phyloP scores from a whole-genome alignment of 2,113 vertebrate genomes.

The Crypturellus undulatus region DNA sequence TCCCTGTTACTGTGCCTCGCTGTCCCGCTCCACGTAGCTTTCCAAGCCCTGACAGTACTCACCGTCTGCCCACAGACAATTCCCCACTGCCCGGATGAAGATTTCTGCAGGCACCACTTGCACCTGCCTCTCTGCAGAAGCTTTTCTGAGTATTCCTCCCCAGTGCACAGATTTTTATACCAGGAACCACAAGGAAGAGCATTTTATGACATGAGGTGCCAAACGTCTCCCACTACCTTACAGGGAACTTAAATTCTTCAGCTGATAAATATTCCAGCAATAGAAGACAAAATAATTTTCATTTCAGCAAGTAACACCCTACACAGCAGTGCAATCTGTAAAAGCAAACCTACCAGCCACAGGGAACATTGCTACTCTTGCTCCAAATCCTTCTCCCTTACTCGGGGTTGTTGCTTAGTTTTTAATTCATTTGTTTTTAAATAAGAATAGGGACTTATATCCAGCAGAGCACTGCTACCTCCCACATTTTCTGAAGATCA shows the following conservation, averaged over 20 bases:
- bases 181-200: neutral
- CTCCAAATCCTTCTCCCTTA: neutral
- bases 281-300: neutral
- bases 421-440: neutral
- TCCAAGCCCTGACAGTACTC: neutral
- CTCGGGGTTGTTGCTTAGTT: neutral
- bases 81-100: constrained; percentile 17
- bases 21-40: neutral
- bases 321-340: neutral
- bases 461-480: neutral
- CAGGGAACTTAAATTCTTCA: neutral
- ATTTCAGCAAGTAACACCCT: neutral
- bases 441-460: neutral
- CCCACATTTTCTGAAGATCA: neutral
- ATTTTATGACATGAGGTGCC: neutral
- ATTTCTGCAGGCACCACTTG: neutral
- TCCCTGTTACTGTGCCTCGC: neutral
- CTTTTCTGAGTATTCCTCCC: constrained; percentile 14
- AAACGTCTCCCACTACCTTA: neutral
- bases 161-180: neutral
- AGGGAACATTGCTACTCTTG: neutral
- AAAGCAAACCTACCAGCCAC: neutral
- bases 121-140: neutral
- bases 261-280: neutral
- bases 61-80: neutral